Evolutionary conservation across 2,113 vertebrate genomes (phyloP), one percentile per base, ranked within the genome.

Genomic region (Atlantisia rogersi): DNA sequence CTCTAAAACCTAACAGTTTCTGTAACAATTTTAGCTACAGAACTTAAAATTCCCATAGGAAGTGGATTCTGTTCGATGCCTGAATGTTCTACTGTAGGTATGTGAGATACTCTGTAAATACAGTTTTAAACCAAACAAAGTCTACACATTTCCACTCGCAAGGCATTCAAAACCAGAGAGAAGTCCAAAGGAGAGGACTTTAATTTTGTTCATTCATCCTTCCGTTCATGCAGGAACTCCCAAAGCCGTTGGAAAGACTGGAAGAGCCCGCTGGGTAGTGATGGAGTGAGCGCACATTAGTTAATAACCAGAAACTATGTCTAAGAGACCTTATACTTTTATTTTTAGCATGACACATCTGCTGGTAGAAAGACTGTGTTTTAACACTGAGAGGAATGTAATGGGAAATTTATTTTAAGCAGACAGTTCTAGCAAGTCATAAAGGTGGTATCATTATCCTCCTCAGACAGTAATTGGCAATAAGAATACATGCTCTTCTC

Each of bases 381-480:
- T 87, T 71, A 87, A 86, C 55, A 29, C 53, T 15, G 83, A 83
- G 82, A 87, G n/a, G 53, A 94, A 89, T 8, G 67, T 73, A 96
- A 96, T 37, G 78, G 77, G 82, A 69, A 94, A 91, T 89, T 82
- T 92, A 86, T 91, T 96, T 96, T 85, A 96, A 94, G 83, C 25
- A 40, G 65, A 82, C 29, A 79, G 77, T 48, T 91, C 83, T 80
- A 94, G 83, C 37, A 92, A 74, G 91, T 85, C 86, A 87, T 94
- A 94, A 95, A 82, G 74, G 94, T 25, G 79, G 62, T 50, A 89
- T 95, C 89, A 80, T 91, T 80, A 82, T 86, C 95, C 81, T 95
- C 91, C 91, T 94, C 63, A 83, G 96, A 94, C 78, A 94, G 86
- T 82, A 96, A 94, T 29, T 96, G 88, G 83, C 92, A 94, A 74